Percentiles rank a stretch among this genome's conserved stretches.
Conservation (phyloP, 2,113 vertebrate genomes). For the Rousettus leschenaultii region DNA sequence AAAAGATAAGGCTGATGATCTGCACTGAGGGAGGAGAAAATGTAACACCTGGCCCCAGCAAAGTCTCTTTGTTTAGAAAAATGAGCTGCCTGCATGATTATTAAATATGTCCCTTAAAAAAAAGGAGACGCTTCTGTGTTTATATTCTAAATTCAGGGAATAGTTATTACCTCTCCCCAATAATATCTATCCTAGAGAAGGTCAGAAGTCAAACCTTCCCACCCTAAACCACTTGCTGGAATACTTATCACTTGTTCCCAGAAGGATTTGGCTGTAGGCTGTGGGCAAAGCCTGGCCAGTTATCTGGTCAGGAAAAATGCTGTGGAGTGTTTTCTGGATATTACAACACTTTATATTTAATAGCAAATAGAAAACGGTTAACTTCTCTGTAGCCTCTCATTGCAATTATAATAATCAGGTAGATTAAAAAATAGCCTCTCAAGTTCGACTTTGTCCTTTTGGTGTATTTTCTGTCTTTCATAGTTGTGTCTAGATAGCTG, state of each 20-base stretch:
- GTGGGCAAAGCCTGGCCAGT: not conserved
- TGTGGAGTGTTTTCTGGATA: not conserved
- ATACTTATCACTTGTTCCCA: not conserved
- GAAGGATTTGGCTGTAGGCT: not conserved
- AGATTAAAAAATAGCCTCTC: not conserved
- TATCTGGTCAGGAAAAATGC: not conserved
- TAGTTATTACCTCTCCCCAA: not conserved
- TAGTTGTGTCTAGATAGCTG: not conserved
- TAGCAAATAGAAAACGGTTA: not conserved
- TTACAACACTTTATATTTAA: conserved; percentile 2
- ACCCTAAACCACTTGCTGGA: not conserved
- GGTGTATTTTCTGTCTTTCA: not conserved
- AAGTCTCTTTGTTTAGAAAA: not conserved
- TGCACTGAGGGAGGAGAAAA: not conserved
- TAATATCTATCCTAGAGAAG: not conserved
- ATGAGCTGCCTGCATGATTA: not conserved
- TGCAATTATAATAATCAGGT: not conserved
- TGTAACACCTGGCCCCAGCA: not conserved
- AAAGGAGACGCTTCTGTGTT: not conserved
- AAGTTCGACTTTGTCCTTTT: not conserved
- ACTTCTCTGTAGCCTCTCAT: not conserved
- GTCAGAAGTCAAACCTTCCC: not conserved
- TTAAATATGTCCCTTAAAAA: not conserved
- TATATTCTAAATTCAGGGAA: not conserved
- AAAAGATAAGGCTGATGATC: not conserved